Conservation (phyloP, 2,113 vertebrate genomes). For the Dasyurus viverrinus region DNA sequence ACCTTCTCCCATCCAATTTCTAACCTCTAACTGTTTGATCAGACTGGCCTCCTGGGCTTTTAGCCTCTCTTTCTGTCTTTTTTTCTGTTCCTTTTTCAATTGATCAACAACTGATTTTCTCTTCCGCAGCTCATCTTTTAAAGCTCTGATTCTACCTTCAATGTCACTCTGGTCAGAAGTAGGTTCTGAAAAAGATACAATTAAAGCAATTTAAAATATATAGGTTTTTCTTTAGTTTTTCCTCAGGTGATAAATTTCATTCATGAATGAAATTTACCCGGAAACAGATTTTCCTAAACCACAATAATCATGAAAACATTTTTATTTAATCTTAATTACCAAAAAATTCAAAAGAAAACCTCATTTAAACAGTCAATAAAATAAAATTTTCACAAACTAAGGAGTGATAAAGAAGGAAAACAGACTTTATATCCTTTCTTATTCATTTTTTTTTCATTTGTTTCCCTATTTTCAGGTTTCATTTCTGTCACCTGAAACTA, state of each 20-base stretch:
- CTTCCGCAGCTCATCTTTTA: constrained; percentile 94
- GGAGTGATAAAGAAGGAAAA: constrained; percentile 30
- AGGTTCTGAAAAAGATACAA: constrained; percentile 86
- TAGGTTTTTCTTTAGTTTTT: constrained; percentile 15
- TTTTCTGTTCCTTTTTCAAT: constrained; percentile 96
- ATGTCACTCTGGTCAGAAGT: constrained; percentile 97
- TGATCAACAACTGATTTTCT: constrained; percentile 94
- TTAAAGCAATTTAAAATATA: not conserved
- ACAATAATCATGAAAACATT: not conserved
- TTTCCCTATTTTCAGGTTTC: constrained; percentile 40
- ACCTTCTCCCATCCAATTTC: constrained; percentile 37
- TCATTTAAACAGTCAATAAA: constrained; percentile 38
- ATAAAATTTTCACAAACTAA: constrained; percentile 32
- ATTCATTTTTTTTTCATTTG: not conserved
- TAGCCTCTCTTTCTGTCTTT: constrained; percentile 94
- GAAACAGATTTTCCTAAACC: not conserved
- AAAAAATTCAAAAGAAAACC: constrained; percentile 43
- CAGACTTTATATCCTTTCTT: constrained; percentile 13
- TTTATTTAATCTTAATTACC: not conserved
- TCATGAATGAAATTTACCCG: not conserved
- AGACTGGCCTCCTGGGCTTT: constrained; percentile 96
- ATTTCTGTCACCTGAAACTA: constrained; percentile 46
- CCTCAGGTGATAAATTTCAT: constrained; percentile 31
- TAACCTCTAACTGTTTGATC: constrained; percentile 95
- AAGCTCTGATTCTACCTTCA: constrained; percentile 92